Base-by-base conservation (phyloP, 2,888 invertebrate species). In the Calameuta pallipes region DNA sequence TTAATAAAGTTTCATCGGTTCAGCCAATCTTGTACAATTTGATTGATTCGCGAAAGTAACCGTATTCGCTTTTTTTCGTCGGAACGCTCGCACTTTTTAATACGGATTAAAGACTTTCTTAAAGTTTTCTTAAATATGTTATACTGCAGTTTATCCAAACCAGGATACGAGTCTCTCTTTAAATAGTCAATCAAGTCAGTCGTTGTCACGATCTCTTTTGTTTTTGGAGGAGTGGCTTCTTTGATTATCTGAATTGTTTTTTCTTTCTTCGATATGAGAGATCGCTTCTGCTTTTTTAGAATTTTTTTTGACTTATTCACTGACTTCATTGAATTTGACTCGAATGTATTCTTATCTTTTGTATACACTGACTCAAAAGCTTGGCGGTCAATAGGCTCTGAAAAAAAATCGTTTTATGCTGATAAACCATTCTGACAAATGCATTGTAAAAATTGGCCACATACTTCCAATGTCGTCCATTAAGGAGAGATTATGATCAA, bases 121-220 rank as follows among this genome's bases (percentile, higher is more conserved):
- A 93, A 81, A 69, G 90, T 88, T 35, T 88, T 92, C 87, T 92
- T 93, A 23, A 94, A 86, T 74, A 92, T 91, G 85, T 93, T 93
- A 94, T 93, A 94, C 80, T 93, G 93, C 91, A 94, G 92, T 77
- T 94, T 93, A 82, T 93, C 93, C 69, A 94, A 88, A 71, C 85
- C 86, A 30, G 85, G 85, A 81, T 85, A 86, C 0, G 81, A 85
- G 31, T 90, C 85, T 36, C 80, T 79, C 74, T 75, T 81, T 37
- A 88, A 73, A 73, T 86, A 80, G 68, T 75, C 74, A 23, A 76
- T 68, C 11, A 89, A 77, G 75, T 89, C 88, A 15, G 84, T 76
- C 68, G 82, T 81, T 11, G 83, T 83, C 73, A 84, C 80, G 3
- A 86, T 79, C 70, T 84, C 74, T 87, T 92, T 87, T 92, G 91